Evolutionary conservation across 2,797 vertebrate genomes (phyloP).

Genomic region (Pelobates cultripes): DNA sequence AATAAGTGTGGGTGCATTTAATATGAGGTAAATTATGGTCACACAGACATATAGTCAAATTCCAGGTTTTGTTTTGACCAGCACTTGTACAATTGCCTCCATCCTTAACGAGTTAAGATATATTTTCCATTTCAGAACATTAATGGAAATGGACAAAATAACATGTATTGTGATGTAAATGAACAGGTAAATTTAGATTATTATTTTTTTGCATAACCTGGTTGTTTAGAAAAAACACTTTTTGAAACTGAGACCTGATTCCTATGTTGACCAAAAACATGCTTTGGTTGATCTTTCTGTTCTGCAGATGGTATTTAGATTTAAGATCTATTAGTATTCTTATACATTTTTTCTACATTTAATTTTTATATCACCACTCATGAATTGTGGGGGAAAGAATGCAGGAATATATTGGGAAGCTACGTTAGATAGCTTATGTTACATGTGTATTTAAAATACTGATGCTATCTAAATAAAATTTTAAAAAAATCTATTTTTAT

Average conservation of each 20-base stretch:
- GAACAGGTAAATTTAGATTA: neutral
- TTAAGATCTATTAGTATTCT: neutral
- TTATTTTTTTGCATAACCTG: neutral
- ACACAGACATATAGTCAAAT: no score
- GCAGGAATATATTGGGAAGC: conserved; percentile 10
- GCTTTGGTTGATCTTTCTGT: conserved; percentile 1
- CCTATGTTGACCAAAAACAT: neutral
- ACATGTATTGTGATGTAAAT: neutral
- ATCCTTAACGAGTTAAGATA: neutral
- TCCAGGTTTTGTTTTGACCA: neutral
- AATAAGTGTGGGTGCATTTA: no score
- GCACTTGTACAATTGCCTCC: no score
- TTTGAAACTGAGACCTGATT: neutral
- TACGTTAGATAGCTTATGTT: neutral
- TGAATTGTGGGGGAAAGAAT: conserved; percentile 8
- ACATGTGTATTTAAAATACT: conserved; percentile 27
- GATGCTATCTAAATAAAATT: conserved; percentile 40
- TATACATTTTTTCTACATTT: neutral
- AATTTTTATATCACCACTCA: conserved; percentile 3
- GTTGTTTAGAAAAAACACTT: neutral
- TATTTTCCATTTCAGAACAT: neutral
- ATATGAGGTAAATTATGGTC: no score
- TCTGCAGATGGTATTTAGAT: neutral
- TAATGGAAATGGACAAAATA: neutral
- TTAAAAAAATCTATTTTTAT: neutral